Conservation (phyloP, 1,140 invertebrate species). For the Drosophila asahinai region DNA sequence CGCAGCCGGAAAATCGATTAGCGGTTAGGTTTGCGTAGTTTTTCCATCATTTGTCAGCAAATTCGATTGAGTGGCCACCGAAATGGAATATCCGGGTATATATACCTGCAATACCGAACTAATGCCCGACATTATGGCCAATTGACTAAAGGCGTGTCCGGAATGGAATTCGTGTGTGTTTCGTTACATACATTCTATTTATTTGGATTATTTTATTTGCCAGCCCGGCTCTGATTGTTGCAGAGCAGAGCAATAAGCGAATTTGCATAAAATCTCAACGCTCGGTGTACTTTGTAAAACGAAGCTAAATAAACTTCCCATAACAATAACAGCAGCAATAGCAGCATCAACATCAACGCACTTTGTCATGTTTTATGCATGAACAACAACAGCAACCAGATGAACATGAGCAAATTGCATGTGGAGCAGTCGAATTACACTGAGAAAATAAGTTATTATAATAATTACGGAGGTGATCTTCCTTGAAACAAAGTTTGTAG, state of each 20-base stretch:
- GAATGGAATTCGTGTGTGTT: conserved; percentile 11
- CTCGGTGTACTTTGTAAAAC: conserved; percentile 58
- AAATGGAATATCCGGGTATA: conserved; percentile 20
- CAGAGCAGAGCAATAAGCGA: conserved; percentile 33
- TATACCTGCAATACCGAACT: conserved; percentile 11
- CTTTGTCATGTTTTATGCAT: conserved; percentile 63
- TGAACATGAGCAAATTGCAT: conserved; percentile 49
- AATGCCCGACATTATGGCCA: conserved; percentile 46
- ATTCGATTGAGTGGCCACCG: conserved; percentile 37
- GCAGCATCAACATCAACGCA: conserved; percentile 41
- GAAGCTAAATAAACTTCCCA: conserved; percentile 65
- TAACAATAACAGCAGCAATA: conserved; percentile 47
- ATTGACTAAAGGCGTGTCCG: conserved; percentile 37
- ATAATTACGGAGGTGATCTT: too few relatives aligned
- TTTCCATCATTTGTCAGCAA: conserved; percentile 43
- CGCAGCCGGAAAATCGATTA: conserved; percentile 41
- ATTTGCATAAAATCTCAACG: conserved; percentile 70
- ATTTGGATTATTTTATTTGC: conserved; percentile 47
- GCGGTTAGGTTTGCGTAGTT: conserved; percentile 14
- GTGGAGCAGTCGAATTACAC: background rate
- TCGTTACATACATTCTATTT: conserved; percentile 16
- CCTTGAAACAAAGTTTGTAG: too few relatives aligned
- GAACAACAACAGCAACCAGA: conserved; percentile 42
- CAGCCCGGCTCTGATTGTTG: conserved; percentile 21
- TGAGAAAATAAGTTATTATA: too few relatives aligned